Evolutionary conservation across 1,140 invertebrate genomes (phyloP), one percentile per base, ranked within the genome.

Genomic region (Achatina immaculata): DNA sequence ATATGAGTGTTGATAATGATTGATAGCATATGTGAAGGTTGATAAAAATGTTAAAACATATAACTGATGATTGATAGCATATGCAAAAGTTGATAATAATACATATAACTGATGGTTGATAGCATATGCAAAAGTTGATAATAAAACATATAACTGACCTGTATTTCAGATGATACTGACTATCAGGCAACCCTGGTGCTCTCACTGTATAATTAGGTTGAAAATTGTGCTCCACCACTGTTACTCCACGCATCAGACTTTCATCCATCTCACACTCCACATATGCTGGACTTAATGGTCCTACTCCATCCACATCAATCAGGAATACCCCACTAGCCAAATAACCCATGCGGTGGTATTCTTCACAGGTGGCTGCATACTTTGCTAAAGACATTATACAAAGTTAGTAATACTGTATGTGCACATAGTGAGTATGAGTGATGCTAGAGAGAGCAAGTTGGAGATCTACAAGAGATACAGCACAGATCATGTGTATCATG

Each of bases 251-350:
- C 86, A 96, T 78, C 48, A 86, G 95, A 76, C 94, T 95, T 86
- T 96, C 95, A 11, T 81, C 86, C 88, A 98, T 98, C 86, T 97
- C 95, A 89, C 97, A 98, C 84, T 95, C 95, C 0, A 98, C 96
- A 85, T 96, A 94, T 3, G 95, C 95, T 0, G 96, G 96, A 38
- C 96, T 95, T 87, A 97, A 96, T 75, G 94, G 94, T 0, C 97
- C 97, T 89, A 97, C 97, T 1, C 96, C 96, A 90, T 98, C 97
- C 76, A 98, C 96, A 86, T 98, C 97, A 82, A 97, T 92, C 77
- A 91, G 96, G 88, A 97, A 98, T 0, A 97, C 95, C 83, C 97
- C 96, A 55, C 96, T 95, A 86, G 96, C 94, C 0, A 95, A 96
- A 85, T 96, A 96, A 11, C 94, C 94, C 7, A 97, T 90, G 4